Conservation (phyloP, 2,113 vertebrate genomes). For the Nothoprocta pentlandii region DNA sequence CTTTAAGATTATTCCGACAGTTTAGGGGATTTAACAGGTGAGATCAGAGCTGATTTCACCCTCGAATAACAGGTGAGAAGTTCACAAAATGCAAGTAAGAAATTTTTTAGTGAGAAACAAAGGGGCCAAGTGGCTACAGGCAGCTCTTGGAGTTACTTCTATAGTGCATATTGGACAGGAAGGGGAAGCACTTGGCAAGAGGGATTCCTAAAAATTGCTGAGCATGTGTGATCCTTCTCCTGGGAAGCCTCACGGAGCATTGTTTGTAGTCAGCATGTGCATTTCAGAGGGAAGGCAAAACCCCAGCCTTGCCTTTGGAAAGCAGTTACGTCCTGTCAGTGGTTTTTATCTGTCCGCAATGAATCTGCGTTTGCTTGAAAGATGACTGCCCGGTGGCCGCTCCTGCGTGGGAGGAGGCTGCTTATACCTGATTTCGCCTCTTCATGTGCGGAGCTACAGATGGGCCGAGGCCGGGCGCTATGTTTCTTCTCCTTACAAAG, state of each 20-base stretch:
- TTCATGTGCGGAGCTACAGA: too few relatives aligned
- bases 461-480: too few relatives aligned
- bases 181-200: background rate
- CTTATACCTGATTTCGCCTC: too few relatives aligned
- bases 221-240: background rate
- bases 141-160: background rate
- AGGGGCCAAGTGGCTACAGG: background rate
- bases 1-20: background rate
- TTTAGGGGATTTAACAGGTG: background rate
- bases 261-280: background rate
- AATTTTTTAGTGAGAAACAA: background rate
- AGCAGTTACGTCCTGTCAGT: background rate
- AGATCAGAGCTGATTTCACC: background rate
- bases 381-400: background rate
- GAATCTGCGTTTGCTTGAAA: background rate
- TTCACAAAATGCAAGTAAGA: background rate
- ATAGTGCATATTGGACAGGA: background rate
- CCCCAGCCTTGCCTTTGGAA: background rate
- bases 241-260: accelerated
- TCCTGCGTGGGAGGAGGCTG: background rate
- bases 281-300: background rate
- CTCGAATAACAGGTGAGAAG: background rate
- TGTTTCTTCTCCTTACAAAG: too few relatives aligned
- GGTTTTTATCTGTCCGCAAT: background rate
- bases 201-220: background rate